Evolutionary conservation across 2,797 vertebrate genomes (phyloP), one percentile per base, ranked within the genome.

Genomic region (Thripadectes ignobilis): DNA sequence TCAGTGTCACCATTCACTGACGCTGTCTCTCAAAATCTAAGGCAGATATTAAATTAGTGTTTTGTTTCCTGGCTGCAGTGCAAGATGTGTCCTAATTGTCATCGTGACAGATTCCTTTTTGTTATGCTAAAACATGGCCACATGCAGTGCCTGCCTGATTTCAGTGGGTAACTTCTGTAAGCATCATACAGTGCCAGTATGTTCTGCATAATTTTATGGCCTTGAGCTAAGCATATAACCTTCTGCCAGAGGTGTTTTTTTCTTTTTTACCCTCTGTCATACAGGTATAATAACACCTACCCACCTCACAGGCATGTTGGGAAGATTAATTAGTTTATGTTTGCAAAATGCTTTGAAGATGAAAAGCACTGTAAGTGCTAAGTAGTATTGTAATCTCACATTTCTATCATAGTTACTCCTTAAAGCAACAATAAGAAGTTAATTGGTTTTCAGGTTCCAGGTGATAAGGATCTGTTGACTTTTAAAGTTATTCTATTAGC

Each of bases 321-420:
- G 65, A 89, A 90, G 95, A 96, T 97, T 96, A 96, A 95, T 97
- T 96, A 95, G 92, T 95, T 95, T 93, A 69, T 79, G 80, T 90
- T 96, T 80, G 87, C 81, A 92, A 94, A 97, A 88, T 65, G 57
- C 94, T 96, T 96, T 97, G 96, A 97, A 96, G 96, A 95, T 96
- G 78, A 95, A 95, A 95, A 94, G 74, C 9, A 0, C 95, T 80
- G 52, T 79, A 87, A 94, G 80, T 87, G 88, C 89, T 89, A 95
- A 96, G 83, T 95, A 92, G 71, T 89, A 48, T 89, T 92, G 86
- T 76, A 83, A 95, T 95, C 83, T 94, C 78, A 86, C 77, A 34
- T 72, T 89, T 88, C 81, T 93, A 20, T 91, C 87, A 85, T 95
- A 80, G 91, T 93, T 92, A 91, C 62, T 93, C 89, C 91, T 86